Percentiles rank a stretch among this genome's conserved stretches.
phyloP scores from a whole-genome alignment of 1,140 invertebrate species.

The Latrodectus geometricus region DNA sequence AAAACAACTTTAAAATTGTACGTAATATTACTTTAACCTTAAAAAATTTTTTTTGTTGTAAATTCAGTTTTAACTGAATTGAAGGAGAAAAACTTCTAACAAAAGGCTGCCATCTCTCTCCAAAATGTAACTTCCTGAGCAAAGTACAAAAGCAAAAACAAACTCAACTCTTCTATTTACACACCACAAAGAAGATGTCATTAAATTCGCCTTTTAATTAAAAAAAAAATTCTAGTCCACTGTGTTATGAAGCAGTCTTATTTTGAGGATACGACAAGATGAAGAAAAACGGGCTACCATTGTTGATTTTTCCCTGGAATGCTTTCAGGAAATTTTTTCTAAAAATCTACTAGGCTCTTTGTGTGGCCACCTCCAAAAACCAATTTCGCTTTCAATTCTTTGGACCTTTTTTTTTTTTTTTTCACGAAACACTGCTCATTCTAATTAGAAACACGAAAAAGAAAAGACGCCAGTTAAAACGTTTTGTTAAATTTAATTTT shows the following conservation, averaged over 20 bases:
- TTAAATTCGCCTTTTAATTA: slow-evolving; percentile 59
- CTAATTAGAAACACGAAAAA: slow-evolving; percentile 20
- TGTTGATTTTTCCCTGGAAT: slow-evolving; percentile 46
- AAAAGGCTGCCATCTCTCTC: slow-evolving; percentile 1
- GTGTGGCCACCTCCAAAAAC: slow-evolving; percentile 32
- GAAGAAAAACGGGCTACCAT: slow-evolving; percentile 9
- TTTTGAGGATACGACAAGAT: background rate
- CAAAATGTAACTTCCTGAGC: slow-evolving; percentile 32
- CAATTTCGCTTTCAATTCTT: slow-evolving; percentile 28
- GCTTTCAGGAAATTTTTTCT: slow-evolving; percentile 1
- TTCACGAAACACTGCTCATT: slow-evolving; percentile 13
- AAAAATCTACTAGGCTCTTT: slow-evolving; percentile 2
- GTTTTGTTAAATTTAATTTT: too few species aligned
- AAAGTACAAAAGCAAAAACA: slow-evolving; percentile 16
- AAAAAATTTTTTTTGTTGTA: background rate
- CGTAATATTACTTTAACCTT: background rate
- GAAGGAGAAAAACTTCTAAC: background rate
- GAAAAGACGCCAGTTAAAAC: too few species aligned
- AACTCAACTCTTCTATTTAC: slow-evolving; percentile 36
- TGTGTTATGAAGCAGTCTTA: background rate
- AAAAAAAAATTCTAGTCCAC: slow-evolving; percentile 12
- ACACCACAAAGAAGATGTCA: slow-evolving; percentile 57
- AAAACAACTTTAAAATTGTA: too few species aligned
- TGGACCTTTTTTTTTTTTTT: slow-evolving; percentile 3
- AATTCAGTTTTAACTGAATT: background rate